Evolutionary conservation across 2,888 invertebrate species (phyloP), one percentile per base, ranked within the genome.

Genomic region (Leptinotarsa rubiginosa): DNA sequence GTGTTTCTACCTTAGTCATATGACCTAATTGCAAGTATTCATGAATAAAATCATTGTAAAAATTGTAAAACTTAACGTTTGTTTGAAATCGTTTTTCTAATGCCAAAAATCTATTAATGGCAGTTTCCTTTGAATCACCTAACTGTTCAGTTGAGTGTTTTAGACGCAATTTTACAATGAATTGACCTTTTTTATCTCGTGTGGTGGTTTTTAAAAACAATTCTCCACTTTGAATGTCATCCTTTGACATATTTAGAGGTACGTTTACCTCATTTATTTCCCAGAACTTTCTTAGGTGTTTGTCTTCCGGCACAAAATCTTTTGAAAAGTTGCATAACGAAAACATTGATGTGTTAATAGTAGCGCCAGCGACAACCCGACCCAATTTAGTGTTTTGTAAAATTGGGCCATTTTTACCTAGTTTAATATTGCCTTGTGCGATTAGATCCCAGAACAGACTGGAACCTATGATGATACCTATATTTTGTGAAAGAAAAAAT

Each of bases 401-500:
- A 41, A 67, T 25, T 50, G 75, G 70, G 15, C 18, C 10, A 66
- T 72, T 72, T 54, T 65, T 76, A 15, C 70, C 65, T 49, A 78
- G 69, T 16, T 4, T 65, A 13, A 73, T 67, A 69, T 67, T 75
- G n/a, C 72, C 72, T 16, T 72, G 69, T 22, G 4, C 22, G 1
- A 77, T 15, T 18, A 78, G 50, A 68, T 76, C 65, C 74, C 74
- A 78, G 66, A 77, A 77, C 50, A 77, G 59, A 18, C 47, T 67
- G n/a, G 73, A 65, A n/a, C 76, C 77, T 18, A 76, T 75, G 22
- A 79, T 49, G 31, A 70, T 50, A 66, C 75, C 74, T 54, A 78
- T 72, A 22, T 72, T 56, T 18, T 54, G 41, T 5, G 78, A 41
- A 50, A 31, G 41, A 50, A 70, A n/a, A 52, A 76, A 78, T 25